These are phyloP conservation scores for Gopherus evgoodei DNA, from an alignment of 2,113 vertebrate genomes.

Conservation along the genomic window DNA sequence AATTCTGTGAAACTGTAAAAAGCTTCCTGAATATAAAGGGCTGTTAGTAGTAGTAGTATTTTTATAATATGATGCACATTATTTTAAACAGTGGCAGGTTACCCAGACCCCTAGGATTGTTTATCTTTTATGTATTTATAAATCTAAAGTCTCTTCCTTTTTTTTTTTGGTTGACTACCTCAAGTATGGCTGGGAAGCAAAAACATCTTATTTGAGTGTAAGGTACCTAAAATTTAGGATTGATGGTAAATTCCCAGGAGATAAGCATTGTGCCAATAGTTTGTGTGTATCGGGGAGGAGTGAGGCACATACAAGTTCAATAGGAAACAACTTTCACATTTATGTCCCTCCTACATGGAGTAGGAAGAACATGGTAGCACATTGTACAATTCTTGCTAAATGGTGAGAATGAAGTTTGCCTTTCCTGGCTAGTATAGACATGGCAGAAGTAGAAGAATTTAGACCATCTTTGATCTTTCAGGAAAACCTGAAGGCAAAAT, in stretches of 20 bases:
- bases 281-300: not conserved
- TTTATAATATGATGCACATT: not conserved
- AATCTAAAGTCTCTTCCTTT: not conserved
- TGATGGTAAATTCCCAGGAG: not conserved
- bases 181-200: not conserved
- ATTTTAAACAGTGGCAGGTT: not conserved
- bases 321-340: conserved; percentile 7
- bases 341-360: not conserved
- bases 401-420: not conserved
- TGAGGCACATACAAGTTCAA: not conserved
- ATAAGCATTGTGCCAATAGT: conserved; percentile 21
- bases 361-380: conserved; percentile 18
- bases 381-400: conserved; percentile 30
- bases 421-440: not conserved
- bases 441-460: not conserved
- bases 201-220: not conserved
- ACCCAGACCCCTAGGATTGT: not conserved
- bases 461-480: not conserved
- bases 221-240: accelerated
- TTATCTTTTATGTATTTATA: not conserved
- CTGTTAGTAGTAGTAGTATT: not conserved
- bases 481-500: not conserved
- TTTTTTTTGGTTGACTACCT: not conserved
- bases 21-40: not conserved
- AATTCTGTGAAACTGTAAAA: not conserved